Evolutionary conservation across 2,797 vertebrate genomes (phyloP), one percentile per base, ranked within the genome.

Genomic region (Argentina silus): DNA sequence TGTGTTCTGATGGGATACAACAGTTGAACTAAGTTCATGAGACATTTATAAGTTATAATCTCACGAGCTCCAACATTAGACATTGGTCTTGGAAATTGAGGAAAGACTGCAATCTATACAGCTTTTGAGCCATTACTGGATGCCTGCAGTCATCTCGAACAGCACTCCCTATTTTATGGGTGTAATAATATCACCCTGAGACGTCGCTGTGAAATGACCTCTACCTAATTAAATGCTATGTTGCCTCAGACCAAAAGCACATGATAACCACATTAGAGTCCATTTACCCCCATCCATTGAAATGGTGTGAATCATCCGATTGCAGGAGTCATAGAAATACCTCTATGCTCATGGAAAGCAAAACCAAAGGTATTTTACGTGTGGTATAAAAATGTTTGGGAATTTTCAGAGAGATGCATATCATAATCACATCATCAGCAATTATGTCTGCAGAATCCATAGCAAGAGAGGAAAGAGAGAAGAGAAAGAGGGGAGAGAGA

Each of bases 201-300:
- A 78, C 69, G 86, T 84, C 82, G 81, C 83, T 75, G 57, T 51
- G 65, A 85, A 85, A 82, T 73, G 88, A 91, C 86, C 87, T 75
- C 69, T 12, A 78, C 57, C 82, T 87, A 87, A 89, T 91, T 87
- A 89, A 88, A 88, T 73, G 84, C 75, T 64, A 73, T 23, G 74
- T 79, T 78, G 82, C 82, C 85, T 78, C 74, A 66, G 61, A 87
- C 71, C 79, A 82, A 82, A 83, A 83, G 79, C 77, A 86, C 83
- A 87, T 70, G 75, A 86, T 88, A 85, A 89, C 84, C 81, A 83
- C 79, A 86, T 86, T 83, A 83, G 86, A 76, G 71, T 72, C 53
- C 27, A 82, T 86, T 85, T 87, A 57, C 81, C 82, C 43, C 43
- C 76, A 81, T 23, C 74, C 78, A 57, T 72, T 11, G 68, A 44